These are phyloP conservation scores for Mugil cephalus DNA, from an alignment of 2,113 vertebrate genomes.

Conservation along the genomic window DNA sequence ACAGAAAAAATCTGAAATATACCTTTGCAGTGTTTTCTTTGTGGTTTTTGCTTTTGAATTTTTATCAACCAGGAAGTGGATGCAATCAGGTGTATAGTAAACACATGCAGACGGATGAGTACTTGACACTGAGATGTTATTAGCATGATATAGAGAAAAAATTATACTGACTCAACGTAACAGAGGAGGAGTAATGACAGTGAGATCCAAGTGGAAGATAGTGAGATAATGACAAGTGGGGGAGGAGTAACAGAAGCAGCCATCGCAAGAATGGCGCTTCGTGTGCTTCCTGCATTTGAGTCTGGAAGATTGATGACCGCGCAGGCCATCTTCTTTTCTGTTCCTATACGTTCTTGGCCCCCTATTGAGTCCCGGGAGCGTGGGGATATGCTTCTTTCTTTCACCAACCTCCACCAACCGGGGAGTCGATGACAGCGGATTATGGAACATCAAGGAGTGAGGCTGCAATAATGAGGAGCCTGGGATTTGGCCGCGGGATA, in stretches of 20 bases:
- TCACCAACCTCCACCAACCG: not conserved
- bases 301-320: conserved; percentile 71
- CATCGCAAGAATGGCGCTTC: conserved; percentile 34
- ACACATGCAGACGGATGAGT: conserved; percentile 2
- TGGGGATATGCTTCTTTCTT: conserved; percentile 28
- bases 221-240: conserved; percentile 46
- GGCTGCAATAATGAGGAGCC: conserved; percentile 60
- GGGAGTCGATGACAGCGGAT: conserved; percentile 57
- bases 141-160: conserved; percentile 34
- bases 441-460: conserved; percentile 59
- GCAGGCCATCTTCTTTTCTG: conserved; percentile 23
- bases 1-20: not conserved
- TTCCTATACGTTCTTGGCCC: not conserved
- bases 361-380: conserved; percentile 12
- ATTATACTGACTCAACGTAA: conserved; percentile 34
- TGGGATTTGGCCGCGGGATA: conserved; percentile 41
- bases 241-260: conserved; percentile 37
- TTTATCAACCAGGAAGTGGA: not conserved
- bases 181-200: conserved; percentile 32
- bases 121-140: conserved; percentile 46
- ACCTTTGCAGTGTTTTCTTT: too few species aligned
- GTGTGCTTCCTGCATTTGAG: conserved; percentile 56
- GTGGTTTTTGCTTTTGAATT: not conserved
- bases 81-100: not conserved
- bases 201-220: conserved; percentile 32